phyloP scores from a whole-genome alignment of 2,888 invertebrate species.

The Xanthorhoe designata region DNA sequence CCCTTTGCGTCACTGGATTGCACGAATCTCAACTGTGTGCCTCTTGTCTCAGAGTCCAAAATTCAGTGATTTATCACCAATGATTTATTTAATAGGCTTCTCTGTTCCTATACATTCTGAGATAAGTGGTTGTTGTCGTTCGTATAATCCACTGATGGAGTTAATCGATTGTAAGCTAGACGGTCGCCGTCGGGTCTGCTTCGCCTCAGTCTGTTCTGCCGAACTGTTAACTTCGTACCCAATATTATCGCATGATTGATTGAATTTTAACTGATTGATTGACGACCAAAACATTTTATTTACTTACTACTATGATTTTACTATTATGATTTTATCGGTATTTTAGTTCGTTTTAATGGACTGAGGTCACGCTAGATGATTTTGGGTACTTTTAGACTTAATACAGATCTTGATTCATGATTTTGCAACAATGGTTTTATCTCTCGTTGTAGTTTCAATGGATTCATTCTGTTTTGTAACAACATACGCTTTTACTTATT shows the following conservation, averaged over 20 bases:
- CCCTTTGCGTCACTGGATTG: conserved; percentile 71
- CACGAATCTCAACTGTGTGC: conserved; percentile 63
- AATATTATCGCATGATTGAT: conserved; percentile 49
- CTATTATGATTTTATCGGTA: conserved; percentile 39
- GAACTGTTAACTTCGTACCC: conserved; percentile 42
- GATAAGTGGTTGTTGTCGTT: conserved; percentile 62
- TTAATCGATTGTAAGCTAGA: conserved; percentile 47
- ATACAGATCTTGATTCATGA: conserved; percentile 57
- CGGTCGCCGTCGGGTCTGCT: conserved; percentile 55
- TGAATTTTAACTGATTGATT: conserved; percentile 36
- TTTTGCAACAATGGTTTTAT: conserved; percentile 48
- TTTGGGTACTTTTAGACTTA: conserved; percentile 62
- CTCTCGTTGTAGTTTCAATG: conserved; percentile 59
- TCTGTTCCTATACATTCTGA: conserved; percentile 78
- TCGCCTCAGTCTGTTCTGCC: conserved; percentile 66
- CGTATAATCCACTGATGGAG: conserved; percentile 73
- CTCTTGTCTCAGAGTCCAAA: conserved; percentile 67
- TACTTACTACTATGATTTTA: conserved; percentile 33
- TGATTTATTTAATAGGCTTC: conserved; percentile 78
- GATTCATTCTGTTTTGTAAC: conserved; percentile 65
- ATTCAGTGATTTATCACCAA: conserved; percentile 83
- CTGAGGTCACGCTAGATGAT: conserved; percentile 65
- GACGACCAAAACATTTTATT: conserved; percentile 45
- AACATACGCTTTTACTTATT: conserved; percentile 83
- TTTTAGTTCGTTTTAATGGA: conserved; percentile 58